These are phyloP conservation scores for Crossocerus cetratus DNA, from an alignment of 2,888 invertebrate genomes.

Conservation along the genomic window DNA sequence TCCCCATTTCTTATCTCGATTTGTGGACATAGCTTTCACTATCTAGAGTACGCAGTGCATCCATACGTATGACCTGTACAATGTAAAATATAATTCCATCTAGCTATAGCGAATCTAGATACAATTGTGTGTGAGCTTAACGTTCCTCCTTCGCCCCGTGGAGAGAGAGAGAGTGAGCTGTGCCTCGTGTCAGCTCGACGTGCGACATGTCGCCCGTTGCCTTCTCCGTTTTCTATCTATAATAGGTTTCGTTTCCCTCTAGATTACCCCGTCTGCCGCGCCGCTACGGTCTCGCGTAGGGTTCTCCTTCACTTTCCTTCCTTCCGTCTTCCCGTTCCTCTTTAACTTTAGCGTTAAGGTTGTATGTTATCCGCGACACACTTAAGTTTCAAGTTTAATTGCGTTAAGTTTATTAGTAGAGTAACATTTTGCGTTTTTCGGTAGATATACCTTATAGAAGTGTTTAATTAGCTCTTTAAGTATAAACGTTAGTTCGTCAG, in stretches of 20 bases:
- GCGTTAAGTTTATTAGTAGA: conserved; percentile 53
- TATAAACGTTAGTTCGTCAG: conserved; percentile 74
- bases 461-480: conserved; percentile 64
- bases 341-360: conserved; percentile 17
- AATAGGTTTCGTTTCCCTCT: too few species aligned
- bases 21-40: conserved; percentile 54
- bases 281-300: not conserved
- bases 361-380: conserved; percentile 39
- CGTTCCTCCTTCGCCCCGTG: conserved; percentile 7
- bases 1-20: not conserved
- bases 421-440: conserved; percentile 52
- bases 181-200: too few species aligned
- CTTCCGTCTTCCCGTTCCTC: not conserved
- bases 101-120: conserved; percentile 70
- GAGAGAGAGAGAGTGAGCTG: too few species aligned
- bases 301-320: not conserved
- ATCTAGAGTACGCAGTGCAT: conserved; percentile 64
- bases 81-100: conserved; percentile 77
- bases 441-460: conserved; percentile 71
- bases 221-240: too few species aligned
- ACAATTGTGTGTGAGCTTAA: conserved; percentile 60
- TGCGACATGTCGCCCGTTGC: too few species aligned
- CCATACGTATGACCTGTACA: conserved; percentile 71
- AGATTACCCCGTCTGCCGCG: too few species aligned
- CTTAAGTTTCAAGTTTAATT: conserved; percentile 39